These are phyloP conservation scores for Watsonalla binaria DNA, from an alignment of 2,888 invertebrate species.

Conservation along the genomic window DNA sequence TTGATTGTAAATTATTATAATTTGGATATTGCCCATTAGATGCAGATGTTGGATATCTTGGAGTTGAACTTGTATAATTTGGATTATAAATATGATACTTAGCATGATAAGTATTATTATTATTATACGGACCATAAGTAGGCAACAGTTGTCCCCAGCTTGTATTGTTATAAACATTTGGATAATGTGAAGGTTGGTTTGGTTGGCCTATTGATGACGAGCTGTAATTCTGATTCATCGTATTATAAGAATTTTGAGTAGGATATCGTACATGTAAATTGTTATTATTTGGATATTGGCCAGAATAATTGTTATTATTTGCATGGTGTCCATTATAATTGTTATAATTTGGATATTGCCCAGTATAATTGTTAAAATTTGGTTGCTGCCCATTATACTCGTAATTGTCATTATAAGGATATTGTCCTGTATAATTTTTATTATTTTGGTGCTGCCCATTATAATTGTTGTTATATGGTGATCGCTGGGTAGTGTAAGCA, in stretches of 20 bases:
- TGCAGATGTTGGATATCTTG: constrained; percentile 10
- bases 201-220: neutral
- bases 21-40: constrained; percentile 10
- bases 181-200: neutral
- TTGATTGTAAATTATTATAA: constrained; percentile 3
- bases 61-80: constrained; percentile 12
- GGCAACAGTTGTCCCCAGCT: neutral
- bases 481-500: neutral
- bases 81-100: neutral
- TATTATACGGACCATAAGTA: neutral
- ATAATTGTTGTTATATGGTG: constrained; percentile 4
- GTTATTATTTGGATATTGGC: neutral
- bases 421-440: neutral
- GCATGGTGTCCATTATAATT: constrained; percentile 4
- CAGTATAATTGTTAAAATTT: constrained; percentile 7
- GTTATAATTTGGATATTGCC: constrained; percentile 6
- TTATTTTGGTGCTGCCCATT: neutral
- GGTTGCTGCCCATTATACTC: constrained; percentile 2
- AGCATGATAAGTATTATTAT: neutral
- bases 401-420: constrained; percentile 4
- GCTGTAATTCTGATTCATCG: too few relatives aligned
- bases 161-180: neutral
- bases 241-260: neutral
- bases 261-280: neutral
- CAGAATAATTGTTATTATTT: neutral